phyloP scores from a whole-genome alignment of 2,113 vertebrate species.

The Petrocephalus zakoni region DNA sequence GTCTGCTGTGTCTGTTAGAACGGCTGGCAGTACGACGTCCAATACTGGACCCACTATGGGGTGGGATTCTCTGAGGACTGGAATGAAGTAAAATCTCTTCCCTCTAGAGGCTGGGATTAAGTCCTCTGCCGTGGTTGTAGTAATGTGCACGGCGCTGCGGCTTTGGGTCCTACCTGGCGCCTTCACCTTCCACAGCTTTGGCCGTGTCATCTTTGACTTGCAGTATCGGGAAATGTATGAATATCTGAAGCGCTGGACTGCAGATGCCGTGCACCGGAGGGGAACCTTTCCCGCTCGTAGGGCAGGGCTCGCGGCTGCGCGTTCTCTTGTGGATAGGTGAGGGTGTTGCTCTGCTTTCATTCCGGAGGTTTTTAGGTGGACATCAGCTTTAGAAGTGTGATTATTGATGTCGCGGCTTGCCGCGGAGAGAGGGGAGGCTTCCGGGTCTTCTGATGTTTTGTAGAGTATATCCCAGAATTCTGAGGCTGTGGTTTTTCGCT shows the following conservation, averaged over 20 bases:
- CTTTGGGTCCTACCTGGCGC: not conserved
- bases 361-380: not conserved
- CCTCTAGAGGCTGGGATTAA: not conserved
- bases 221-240: not conserved
- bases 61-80: not conserved
- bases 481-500: conserved; percentile 13
- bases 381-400: not conserved
- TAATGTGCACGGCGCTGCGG: not conserved
- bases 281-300: not conserved
- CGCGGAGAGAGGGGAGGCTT: not conserved
- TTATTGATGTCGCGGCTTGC: too few species aligned
- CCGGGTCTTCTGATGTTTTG: conserved; percentile 7
- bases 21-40: not conserved
- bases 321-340: not conserved
- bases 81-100: not conserved
- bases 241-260: not conserved
- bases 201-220: not conserved
- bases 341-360: not conserved
- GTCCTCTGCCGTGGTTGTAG: not conserved
- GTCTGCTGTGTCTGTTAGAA: not conserved
- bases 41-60: not conserved
- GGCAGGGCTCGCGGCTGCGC: not conserved
- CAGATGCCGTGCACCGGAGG: not conserved
- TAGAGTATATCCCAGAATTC: not conserved
- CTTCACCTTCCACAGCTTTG: not conserved